phyloP scores from a whole-genome alignment of 2,113 vertebrate species.

The Zingel zingel region DNA sequence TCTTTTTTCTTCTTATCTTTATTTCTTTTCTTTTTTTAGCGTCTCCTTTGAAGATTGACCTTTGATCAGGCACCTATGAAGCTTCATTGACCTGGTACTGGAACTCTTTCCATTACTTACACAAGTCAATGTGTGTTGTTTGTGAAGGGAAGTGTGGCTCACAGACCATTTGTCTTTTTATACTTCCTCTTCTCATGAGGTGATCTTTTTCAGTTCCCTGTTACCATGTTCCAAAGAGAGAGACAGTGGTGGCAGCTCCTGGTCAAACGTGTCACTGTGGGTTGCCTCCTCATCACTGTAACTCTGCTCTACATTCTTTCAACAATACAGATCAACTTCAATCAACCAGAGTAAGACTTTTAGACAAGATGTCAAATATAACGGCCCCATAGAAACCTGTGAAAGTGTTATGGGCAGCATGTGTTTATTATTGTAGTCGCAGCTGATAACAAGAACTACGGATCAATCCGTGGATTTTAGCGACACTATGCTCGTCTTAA shows the following conservation, averaged over 20 bases:
- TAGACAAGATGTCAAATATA: neutral
- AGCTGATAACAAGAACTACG: neutral
- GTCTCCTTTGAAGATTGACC: neutral
- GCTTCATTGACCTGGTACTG: neutral
- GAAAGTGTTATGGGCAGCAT: neutral
- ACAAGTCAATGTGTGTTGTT: neutral
- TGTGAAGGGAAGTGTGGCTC: neutral
- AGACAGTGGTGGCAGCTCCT: constrained; percentile 82
- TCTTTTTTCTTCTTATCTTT: too few relatives aligned
- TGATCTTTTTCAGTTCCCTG: neutral
- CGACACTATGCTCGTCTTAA: neutral
- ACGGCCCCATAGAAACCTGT: too few relatives aligned
- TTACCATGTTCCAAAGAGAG: constrained; percentile 53
- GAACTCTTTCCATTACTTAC: neutral
- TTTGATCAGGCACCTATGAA: neutral
- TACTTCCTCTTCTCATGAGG: neutral
- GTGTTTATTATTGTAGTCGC: neutral
- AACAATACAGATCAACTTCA: constrained; percentile 77
- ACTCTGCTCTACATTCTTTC: constrained; percentile 89
- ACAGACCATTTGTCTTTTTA: neutral
- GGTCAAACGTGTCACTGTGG: constrained; percentile 88
- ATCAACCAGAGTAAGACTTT: constrained; percentile 86
- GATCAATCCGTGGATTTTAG: neutral
- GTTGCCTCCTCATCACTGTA: constrained; percentile 87
- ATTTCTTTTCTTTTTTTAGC: too few relatives aligned